Evolutionary conservation across 2,888 invertebrate genomes (phyloP), one percentile per base, ranked within the genome.

Genomic region (Tachina fera): DNA sequence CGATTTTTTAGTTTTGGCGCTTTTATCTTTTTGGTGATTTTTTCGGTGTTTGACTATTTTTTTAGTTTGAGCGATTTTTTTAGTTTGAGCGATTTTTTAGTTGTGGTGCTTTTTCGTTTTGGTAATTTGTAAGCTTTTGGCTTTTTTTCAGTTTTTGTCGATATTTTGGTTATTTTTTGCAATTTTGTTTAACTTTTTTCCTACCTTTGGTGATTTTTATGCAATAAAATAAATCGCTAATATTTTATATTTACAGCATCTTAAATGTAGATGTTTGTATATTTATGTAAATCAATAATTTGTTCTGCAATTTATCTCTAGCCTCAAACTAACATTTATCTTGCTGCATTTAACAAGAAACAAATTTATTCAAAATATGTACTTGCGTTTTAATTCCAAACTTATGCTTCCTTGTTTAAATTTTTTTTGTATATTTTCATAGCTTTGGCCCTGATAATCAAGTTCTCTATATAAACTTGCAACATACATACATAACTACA

Each of bases 331-430:
- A 13, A 9, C 56, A 47, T 22, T 31, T 14, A n/a, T 3, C 31
- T 56, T 31, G 1, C 56, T 67, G n/a, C 43, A 9, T 43, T 11
- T 45, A 14, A 39, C 3, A 13, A 19, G 3, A 43, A 45, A 61
- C n/a, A 80, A 80, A 67, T 72, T 58, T 74, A 81, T 78, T 43
- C 78, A 70, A 71, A 78, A 53, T 70, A n/a, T n/a, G n/a, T n/a
- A 51, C 22, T 68, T 68, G 19, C 49, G 58, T 68, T 67, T 68
- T n/a, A 49, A 43, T 39, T 14, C 47, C 49, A 77, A 65, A 49
- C n/a, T 53, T 78, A 71, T 70, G 51, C 70, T 71, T 78, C 61
- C 70, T 63, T 47, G 49, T 60, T 47, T 74, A n/a, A 1, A 39
- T 43, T 45, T 45, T 41, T 13, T 13, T 72, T 11, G 3, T 39